A percentile compares a stretch with the other conserved stretches of the same genome.
Conservation (phyloP, 2,113 vertebrate genomes). For the Pogona vitticeps region DNA sequence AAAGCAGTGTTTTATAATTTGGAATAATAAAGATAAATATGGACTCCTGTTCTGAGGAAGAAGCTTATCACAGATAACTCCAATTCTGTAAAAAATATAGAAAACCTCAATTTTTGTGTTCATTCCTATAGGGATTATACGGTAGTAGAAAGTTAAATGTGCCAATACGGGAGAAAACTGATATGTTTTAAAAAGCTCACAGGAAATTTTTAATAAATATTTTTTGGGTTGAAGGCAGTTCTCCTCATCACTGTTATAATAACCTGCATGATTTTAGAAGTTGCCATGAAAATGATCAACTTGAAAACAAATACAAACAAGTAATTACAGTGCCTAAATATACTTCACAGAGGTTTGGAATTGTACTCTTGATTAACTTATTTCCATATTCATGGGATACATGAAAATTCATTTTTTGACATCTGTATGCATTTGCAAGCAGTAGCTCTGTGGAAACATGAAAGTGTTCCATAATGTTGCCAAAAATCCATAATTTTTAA, state of each 20-base stretch:
- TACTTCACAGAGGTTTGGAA: neutral
- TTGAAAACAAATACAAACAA: conserved; percentile 18
- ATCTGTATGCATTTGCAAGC: conserved; percentile 12
- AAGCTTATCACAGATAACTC: fast-evolving
- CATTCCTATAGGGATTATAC: neutral
- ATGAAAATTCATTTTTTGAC: conserved; percentile 29
- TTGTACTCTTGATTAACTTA: neutral
- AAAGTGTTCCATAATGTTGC: conserved; percentile 15
- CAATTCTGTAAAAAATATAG: too few relatives aligned
- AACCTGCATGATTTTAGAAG: neutral
- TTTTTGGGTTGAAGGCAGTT: neutral
- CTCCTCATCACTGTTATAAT: neutral
- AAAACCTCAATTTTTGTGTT: neutral
- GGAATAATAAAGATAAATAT: neutral
- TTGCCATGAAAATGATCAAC: conserved; percentile 16
- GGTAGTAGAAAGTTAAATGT: neutral
- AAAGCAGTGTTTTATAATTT: neutral
- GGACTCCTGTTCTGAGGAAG: neutral
- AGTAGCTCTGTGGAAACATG: conserved; percentile 3
- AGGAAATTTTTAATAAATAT: conserved; percentile 2
- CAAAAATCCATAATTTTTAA: neutral
- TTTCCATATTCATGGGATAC: neutral
- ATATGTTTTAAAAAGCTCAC: neutral
- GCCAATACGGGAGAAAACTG: neutral
- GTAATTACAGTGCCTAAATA: conserved; percentile 22